phyloP scores from a whole-genome alignment of 2,113 vertebrate genomes.

The Lasiurus cinereus region DNA sequence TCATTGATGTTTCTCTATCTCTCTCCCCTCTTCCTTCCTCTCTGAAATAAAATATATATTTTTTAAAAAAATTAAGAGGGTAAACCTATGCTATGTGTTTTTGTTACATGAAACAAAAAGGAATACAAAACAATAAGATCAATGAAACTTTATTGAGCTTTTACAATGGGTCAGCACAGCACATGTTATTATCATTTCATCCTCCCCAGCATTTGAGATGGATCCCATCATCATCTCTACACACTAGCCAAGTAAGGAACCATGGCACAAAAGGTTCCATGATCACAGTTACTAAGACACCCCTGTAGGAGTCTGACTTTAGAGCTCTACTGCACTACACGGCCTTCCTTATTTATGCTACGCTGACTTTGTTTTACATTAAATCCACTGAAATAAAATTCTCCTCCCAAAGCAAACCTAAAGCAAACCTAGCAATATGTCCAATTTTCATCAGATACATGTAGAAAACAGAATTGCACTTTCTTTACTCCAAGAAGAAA shows the following conservation, averaged over 20 bases:
- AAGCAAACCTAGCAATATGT: slow-evolving; percentile 36
- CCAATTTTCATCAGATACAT: not conserved
- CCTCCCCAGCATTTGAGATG: not conserved
- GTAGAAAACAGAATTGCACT: slow-evolving; percentile 12
- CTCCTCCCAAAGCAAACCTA: slow-evolving; percentile 56
- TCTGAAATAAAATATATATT: too few species aligned
- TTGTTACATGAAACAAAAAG: not conserved
- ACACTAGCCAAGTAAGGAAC: not conserved
- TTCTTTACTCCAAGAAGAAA: slow-evolving; percentile 19
- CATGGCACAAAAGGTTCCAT: not conserved
- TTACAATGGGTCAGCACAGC: not conserved
- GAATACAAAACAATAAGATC: not conserved
- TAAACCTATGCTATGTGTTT: not conserved
- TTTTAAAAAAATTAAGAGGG: not conserved
- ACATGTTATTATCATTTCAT: not conserved
- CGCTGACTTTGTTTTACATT: not conserved
- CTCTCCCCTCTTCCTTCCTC: too few species aligned
- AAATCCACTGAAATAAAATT: not conserved
- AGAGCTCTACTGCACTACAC: not conserved
- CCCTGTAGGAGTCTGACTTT: not conserved
- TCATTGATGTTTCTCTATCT: too few species aligned
- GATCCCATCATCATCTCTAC: not conserved
- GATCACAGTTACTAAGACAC: not conserved
- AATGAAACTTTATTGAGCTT: not conserved
- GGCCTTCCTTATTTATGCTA: not conserved